Evolutionary conservation across 1,140 invertebrate species (phyloP).

Genomic region (Leptopilina boulardi): DNA sequence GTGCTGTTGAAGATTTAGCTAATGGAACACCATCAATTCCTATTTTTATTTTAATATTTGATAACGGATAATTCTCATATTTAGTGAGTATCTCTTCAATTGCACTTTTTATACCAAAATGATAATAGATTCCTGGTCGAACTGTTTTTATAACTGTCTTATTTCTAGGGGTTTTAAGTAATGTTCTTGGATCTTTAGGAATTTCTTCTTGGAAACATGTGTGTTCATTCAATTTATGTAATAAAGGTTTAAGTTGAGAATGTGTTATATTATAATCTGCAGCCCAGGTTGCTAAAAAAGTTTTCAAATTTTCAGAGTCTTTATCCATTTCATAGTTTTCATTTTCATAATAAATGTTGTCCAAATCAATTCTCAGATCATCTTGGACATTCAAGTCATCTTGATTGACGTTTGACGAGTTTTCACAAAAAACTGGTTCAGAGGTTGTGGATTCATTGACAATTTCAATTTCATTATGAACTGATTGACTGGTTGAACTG

Average conservation of each 20-base stretch:
- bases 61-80: constrained; percentile 9
- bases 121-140: constrained; percentile 41
- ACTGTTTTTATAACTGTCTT: constrained; percentile 30
- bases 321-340: background rate
- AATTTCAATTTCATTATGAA: too few relatives aligned
- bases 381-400: too few relatives aligned
- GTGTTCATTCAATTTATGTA: background rate
- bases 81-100: constrained; percentile 35
- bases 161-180: background rate
- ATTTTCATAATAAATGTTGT: background rate
- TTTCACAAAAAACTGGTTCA: background rate
- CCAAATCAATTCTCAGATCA: background rate
- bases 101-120: constrained; percentile 38
- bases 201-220: background rate
- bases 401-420: background rate
- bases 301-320: background rate
- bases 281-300: background rate
- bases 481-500: too few relatives aligned
- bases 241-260: background rate
- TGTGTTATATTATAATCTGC: background rate
- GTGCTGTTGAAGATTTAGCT: background rate
- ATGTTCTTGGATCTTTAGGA: background rate
- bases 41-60: constrained; percentile 37
- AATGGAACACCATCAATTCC: constrained; percentile 25
- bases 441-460: too few relatives aligned